A percentile compares a stretch with the other conserved stretches of the same genome.
These are phyloP conservation scores for Polydrusus pterygomalis DNA, from an alignment of 2,888 invertebrate species.

Conservation along the genomic window DNA sequence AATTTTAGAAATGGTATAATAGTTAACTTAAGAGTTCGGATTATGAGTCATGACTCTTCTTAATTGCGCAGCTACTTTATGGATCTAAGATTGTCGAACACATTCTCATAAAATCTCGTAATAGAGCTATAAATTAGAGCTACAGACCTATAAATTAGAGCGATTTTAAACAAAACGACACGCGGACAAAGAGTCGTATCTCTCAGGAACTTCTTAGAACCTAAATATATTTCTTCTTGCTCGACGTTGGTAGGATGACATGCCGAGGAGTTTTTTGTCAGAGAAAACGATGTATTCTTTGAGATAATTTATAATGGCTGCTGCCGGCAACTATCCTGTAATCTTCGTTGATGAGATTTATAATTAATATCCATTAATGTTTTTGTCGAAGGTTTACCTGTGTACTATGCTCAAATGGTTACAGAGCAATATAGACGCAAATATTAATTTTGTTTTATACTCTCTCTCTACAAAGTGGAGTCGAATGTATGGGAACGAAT, in stretches of 20 bases:
- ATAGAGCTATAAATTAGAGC: slow-evolving; percentile 61
- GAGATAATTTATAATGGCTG: slow-evolving; percentile 54
- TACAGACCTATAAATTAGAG: slow-evolving; percentile 61
- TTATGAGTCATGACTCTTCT: slow-evolving; percentile 28
- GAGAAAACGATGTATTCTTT: slow-evolving; percentile 46
- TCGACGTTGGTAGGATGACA: slow-evolving; percentile 43
- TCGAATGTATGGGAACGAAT: no score
- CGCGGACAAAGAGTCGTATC: slow-evolving; percentile 29
- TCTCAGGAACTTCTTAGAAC: slow-evolving; percentile 48
- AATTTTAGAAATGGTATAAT: neutral
- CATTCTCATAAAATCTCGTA: slow-evolving; percentile 58
- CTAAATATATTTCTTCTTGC: slow-evolving; percentile 42
- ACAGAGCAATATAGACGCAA: neutral
- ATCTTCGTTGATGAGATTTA: slow-evolving; percentile 54
- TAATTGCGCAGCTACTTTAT: slow-evolving; percentile 61
- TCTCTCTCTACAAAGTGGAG: no score
- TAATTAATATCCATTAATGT: slow-evolving; percentile 58
- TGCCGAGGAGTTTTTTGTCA: slow-evolving; percentile 37
- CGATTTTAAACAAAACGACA: slow-evolving; percentile 56
- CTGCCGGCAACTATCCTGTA: slow-evolving; percentile 52
- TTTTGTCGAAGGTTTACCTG: slow-evolving; percentile 40
- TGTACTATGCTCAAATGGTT: neutral
- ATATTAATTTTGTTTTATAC: neutral
- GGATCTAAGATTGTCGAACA: slow-evolving; percentile 57
- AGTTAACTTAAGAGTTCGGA: neutral